phyloP scores from a whole-genome alignment of 2,888 invertebrate genomes.

The Callinectes sapidus region DNA sequence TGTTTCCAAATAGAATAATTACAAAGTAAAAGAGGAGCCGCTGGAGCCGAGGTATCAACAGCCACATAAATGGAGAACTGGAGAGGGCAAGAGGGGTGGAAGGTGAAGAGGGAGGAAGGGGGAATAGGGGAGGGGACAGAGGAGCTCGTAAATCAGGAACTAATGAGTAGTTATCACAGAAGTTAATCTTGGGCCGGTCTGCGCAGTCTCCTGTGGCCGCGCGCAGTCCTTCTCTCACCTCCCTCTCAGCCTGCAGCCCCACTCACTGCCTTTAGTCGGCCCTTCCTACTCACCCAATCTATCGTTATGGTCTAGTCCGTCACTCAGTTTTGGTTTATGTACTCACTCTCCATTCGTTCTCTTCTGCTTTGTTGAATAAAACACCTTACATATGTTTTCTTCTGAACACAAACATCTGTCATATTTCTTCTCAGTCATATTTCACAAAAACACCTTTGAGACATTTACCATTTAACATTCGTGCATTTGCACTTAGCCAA shows the following conservation, averaged over 20 bases:
- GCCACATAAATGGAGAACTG: slow-evolving; percentile 46
- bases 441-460: not conserved
- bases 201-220: slow-evolving; percentile 30
- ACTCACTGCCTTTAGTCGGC: not conserved
- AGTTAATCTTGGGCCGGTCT: slow-evolving; percentile 56
- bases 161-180: slow-evolving; percentile 56
- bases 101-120: slow-evolving; percentile 19
- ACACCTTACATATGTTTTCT: not conserved
- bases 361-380: not conserved
- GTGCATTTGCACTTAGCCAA: not conserved
- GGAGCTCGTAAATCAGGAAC: slow-evolving; percentile 51
- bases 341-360: not conserved
- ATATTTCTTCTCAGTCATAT: not conserved
- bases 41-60: slow-evolving; percentile 35
- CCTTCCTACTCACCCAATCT: not conserved
- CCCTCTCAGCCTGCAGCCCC: not conserved
- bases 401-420: not conserved
- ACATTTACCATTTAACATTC: not conserved
- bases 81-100: not conserved
- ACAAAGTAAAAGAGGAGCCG: slow-evolving; percentile 40
- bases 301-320: not conserved
- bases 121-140: not conserved
- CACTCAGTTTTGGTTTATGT: not conserved
- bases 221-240: not conserved
- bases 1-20: slow-evolving; percentile 58